Percentiles rank a stretch among this genome's conserved stretches.
Evolutionary conservation across 2,113 vertebrate species (phyloP).

Genomic region (Gallinago media): DNA sequence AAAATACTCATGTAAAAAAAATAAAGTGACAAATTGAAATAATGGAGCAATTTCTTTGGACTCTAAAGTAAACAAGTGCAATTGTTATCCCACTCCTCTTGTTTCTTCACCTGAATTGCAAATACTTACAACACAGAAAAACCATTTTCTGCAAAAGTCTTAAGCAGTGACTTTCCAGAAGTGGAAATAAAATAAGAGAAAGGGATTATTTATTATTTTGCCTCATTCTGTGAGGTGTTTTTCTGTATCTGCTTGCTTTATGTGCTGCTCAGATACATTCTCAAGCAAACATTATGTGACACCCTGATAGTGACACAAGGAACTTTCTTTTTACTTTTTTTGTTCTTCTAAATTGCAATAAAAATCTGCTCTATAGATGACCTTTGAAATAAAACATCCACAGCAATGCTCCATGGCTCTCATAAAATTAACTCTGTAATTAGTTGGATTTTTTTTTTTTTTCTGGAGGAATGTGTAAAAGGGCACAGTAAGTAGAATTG

Average conservation of each 20-base stretch:
- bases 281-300: not conserved
- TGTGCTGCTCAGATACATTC: accelerated
- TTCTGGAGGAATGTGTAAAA: not conserved
- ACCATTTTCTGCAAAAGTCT: not conserved
- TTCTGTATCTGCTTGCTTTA: not conserved
- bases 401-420: not conserved
- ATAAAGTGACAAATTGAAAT: not conserved
- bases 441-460: not conserved
- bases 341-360: not conserved
- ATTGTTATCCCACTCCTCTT: not conserved
- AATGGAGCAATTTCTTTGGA: not conserved
- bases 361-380: not conserved
- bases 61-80: not conserved
- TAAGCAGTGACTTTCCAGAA: not conserved
- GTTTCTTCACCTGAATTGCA: not conserved
- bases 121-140: not conserved
- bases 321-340: not conserved
- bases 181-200: not conserved
- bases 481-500: not conserved
- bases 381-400: conserved; percentile 27
- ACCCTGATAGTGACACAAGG: not conserved
- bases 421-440: not conserved
- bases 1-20: not conserved
- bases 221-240: not conserved
- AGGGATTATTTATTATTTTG: not conserved